Evolutionary conservation across 2,888 invertebrate genomes (phyloP), one percentile per base, ranked within the genome.

Genomic region (Sinopyrophorus schimmeli): DNA sequence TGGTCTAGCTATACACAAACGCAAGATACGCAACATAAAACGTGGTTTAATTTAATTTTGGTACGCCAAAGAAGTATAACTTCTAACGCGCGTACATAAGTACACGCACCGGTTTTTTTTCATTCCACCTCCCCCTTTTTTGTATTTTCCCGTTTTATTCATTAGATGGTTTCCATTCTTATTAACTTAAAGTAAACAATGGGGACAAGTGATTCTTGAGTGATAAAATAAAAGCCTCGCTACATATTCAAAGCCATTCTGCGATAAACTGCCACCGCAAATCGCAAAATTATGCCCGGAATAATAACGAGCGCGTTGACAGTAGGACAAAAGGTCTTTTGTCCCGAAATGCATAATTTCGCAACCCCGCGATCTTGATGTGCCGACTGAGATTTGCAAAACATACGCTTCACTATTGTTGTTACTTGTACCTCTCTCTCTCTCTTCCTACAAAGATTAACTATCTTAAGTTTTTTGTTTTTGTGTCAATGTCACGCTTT

Each of bases 231-330:
- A 59, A 59, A 49, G 55, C 28, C 50, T 31, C 31, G 37, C 39
- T 48, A 55, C 50, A 52, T 44, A 55, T 57, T 55, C 57, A 47
- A 49, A 47, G 51, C 56, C 24, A 27, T 44, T 42, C 46, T 51
- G 52, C 59, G 57, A 62, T 62, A 63, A 63, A 61, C 55, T 57
- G 54, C 55, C 57, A 51, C 57, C 59, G 44, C 58, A 62, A 62
- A 63, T 62, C 59, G 61, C 60, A 56, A 62, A 64, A 64, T 64
- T 63, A 63, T 61, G 58, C 54, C 40, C 50, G 49, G 60, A 58
- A 61, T 61, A 58, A 55, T 56, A 59, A 60, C 48, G 53, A 58
- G 56, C 53, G 55, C 54, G 64, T 55, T 58, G 62, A 59, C 62
- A 59, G 55, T 48, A 42, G 55, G 48, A 61, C 59, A 61, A 62